Percentiles rank a stretch among this genome's conserved stretches.
Evolutionary conservation across 1,140 invertebrate species (phyloP).

Genomic region (Pollicipes pollicipes): DNA sequence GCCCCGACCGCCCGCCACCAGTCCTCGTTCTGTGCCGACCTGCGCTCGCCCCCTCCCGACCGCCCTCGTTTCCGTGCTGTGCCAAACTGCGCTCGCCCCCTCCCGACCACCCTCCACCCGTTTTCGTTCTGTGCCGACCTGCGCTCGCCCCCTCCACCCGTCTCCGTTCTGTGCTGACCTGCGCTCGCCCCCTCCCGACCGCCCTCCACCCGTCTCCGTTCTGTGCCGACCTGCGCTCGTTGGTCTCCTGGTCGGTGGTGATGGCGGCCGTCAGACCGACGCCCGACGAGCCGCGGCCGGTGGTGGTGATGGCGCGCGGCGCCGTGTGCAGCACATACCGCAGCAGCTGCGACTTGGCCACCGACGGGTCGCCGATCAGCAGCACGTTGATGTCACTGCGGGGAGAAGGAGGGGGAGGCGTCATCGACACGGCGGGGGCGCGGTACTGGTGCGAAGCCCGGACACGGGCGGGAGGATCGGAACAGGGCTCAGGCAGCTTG

Average conservation of each 20-base stretch:
- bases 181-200: constrained; percentile 22
- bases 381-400: constrained; percentile 86
- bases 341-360: constrained; percentile 93
- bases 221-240: constrained; percentile 41
- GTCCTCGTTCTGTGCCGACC: too few relatives aligned
- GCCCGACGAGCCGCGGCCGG: constrained; percentile 84
- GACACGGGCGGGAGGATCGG: too few relatives aligned
- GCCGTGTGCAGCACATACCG: constrained; percentile 88
- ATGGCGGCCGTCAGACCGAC: constrained; percentile 98
- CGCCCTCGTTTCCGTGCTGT: too few relatives aligned
- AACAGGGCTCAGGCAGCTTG: too few relatives aligned
- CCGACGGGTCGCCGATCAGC: constrained; percentile 95
- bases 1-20: too few relatives aligned
- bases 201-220: not conserved
- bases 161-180: constrained; percentile 27
- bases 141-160: too few relatives aligned
- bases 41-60: too few relatives aligned
- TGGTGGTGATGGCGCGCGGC: constrained; percentile 87
- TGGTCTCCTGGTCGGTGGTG: constrained; percentile 84
- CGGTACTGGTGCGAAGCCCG: too few relatives aligned
- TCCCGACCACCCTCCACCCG: not conserved
- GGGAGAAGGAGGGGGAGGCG: constrained; percentile 7
- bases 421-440: too few relatives aligned
- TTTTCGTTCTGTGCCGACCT: constrained; percentile 23
- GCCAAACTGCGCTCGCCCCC: constrained; percentile 29